A percentile compares a stretch with the other conserved stretches of the same genome.
Evolutionary conservation across 92 coral and sea anemone genomes (phyloP).

Genomic region (Phymanthus crucifer): DNA sequence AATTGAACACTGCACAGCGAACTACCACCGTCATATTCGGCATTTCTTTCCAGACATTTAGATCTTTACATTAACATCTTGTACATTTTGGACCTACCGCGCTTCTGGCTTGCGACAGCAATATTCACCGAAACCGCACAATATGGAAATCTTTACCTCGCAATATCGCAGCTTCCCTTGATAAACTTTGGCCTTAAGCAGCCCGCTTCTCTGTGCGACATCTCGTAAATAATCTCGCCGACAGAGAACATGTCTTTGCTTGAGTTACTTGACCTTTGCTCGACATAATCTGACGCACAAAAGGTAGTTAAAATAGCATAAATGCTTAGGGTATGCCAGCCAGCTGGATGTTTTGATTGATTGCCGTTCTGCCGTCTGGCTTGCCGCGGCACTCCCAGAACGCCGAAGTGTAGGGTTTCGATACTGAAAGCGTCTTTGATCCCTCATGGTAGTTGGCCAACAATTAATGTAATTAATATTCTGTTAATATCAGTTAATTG

Average conservation of each 20-base stretch:
- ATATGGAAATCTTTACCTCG: neutral
- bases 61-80: no score
- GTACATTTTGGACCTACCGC: neutral
- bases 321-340: neutral
- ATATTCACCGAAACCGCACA: neutral
- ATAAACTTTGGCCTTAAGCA: neutral
- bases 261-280: neutral
- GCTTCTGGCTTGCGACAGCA: neutral
- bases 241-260: slow-evolving; percentile 20
- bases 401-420: neutral
- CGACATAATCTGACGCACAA: slow-evolving; percentile 14
- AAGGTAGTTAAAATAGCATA: slow-evolving; percentile 8
- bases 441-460: neutral
- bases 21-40: no score
- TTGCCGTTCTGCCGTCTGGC: neutral
- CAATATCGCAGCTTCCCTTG: neutral
- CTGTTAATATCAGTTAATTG: neutral
- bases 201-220: neutral
- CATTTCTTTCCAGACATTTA: no score
- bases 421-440: neutral
- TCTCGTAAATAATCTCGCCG: neutral
- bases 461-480: no score
- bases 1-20: no score
- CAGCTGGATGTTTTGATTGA: neutral
- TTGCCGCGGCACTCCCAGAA: no score